phyloP scores from a whole-genome alignment of 2,797 vertebrate genomes.

The Neosilurus hyrtlii region DNA sequence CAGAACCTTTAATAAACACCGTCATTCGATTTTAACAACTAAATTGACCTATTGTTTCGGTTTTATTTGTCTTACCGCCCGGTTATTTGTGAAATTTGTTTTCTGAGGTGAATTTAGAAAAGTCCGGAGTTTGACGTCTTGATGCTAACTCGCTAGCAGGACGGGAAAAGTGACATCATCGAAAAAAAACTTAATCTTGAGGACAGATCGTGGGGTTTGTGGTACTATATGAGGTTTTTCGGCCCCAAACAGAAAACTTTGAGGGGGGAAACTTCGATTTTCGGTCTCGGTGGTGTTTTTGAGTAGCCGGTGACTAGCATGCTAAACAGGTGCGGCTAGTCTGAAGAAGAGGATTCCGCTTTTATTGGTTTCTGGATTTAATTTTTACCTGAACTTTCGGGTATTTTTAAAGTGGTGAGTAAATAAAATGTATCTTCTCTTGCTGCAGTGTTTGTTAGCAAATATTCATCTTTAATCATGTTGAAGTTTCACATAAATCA shows the following conservation, averaged over 20 bases:
- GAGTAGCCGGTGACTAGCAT: constrained; percentile 38
- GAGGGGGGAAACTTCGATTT: constrained; percentile 35
- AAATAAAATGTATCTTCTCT: no score
- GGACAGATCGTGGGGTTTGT: no score
- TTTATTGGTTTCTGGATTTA: not conserved
- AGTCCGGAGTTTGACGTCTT: constrained; percentile 14
- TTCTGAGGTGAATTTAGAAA: not conserved
- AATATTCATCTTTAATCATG: no score
- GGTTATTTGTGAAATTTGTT: not conserved
- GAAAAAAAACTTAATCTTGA: not conserved
- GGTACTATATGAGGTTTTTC: not conserved
- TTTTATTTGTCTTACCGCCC: not conserved
- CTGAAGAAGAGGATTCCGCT: not conserved
- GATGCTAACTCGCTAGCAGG: constrained; percentile 10
- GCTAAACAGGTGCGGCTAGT: constrained; percentile 45
- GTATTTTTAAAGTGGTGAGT: constrained; percentile 2
- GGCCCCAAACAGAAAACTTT: constrained; percentile 22
- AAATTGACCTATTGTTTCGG: not conserved
- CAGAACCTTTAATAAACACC: not conserved
- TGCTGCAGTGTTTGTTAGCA: no score
- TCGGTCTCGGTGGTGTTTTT: constrained; percentile 13
- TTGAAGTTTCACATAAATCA: not conserved
- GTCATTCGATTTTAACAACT: no score
- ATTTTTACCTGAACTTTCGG: not conserved
- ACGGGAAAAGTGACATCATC: not conserved